Percentiles rank a stretch among this genome's conserved stretches.
Conservation (phyloP, 2,113 vertebrate genomes). For the Haemorhous mexicanus region DNA sequence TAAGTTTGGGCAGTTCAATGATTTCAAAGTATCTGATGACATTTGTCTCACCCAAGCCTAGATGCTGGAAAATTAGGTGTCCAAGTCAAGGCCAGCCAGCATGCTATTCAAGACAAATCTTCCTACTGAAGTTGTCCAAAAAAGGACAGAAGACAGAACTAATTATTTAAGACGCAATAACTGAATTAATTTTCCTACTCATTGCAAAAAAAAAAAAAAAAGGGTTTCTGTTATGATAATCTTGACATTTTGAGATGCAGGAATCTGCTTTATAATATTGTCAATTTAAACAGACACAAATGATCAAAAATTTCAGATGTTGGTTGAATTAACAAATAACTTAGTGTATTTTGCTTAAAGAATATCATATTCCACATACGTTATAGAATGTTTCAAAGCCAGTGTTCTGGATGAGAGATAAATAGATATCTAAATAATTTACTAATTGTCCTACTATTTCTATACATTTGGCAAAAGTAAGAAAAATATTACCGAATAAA, state of each 20-base stretch:
- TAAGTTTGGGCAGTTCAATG: neutral
- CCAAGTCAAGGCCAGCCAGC: neutral
- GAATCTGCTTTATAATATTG: neutral
- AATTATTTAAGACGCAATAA: neutral
- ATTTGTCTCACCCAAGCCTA: neutral
- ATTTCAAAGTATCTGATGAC: neutral
- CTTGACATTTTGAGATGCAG: neutral
- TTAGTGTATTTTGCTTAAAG: neutral
- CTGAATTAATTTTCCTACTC: neutral
- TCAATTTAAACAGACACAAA: neutral
- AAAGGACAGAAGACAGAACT: neutral
- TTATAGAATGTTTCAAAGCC: neutral
- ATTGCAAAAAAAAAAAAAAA: neutral
- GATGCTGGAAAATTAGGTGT: neutral
- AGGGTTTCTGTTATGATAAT: neutral
- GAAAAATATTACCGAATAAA: conserved; percentile 27
- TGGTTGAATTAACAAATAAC: neutral
- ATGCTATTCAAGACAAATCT: neutral
- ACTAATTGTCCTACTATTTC: neutral
- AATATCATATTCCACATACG: neutral
- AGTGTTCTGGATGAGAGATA: neutral
- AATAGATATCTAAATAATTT: neutral
- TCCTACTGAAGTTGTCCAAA: neutral
- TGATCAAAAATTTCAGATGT: neutral
- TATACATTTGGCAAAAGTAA: neutral